Evolutionary conservation across 1,140 invertebrate genomes (phyloP).

Genomic region (Aphelinus certus): DNA sequence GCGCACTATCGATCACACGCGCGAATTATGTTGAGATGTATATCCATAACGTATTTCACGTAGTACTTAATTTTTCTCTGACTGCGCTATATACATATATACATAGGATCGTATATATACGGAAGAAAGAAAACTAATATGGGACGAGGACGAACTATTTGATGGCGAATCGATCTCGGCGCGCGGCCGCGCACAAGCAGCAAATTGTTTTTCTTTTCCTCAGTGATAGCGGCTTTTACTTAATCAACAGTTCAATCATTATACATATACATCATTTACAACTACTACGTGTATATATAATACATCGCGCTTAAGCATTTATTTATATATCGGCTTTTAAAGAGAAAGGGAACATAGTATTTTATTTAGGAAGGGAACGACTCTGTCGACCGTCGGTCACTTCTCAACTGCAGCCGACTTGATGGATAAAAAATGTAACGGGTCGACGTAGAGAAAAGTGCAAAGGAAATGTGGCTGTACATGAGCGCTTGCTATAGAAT

Average conservation of each 20-base stretch:
- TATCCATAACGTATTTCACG: slow-evolving; percentile 16
- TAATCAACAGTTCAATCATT: slow-evolving; percentile 49
- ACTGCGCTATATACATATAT: neutral
- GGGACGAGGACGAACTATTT: neutral
- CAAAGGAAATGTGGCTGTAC: too few species aligned
- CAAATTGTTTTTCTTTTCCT: slow-evolving; percentile 19
- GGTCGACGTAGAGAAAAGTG: too few species aligned
- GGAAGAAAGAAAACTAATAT: neutral
- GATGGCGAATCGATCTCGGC: slow-evolving; percentile 22
- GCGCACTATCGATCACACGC: slow-evolving; percentile 26
- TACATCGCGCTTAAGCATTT: slow-evolving; percentile 61
- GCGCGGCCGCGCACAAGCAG: slow-evolving; percentile 13
- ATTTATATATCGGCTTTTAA: slow-evolving; percentile 63
- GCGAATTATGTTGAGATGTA: slow-evolving; percentile 16
- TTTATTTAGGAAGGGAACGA: slow-evolving; percentile 57
- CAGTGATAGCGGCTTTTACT: slow-evolving; percentile 62
- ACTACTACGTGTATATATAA: slow-evolving; percentile 54
- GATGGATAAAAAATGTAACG: too few species aligned
- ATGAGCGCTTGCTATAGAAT: too few species aligned
- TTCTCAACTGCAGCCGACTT: slow-evolving; percentile 9
- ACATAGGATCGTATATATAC: too few species aligned
- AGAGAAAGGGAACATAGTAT: slow-evolving; percentile 59
- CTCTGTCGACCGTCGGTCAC: slow-evolving; percentile 19
- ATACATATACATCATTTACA: slow-evolving; percentile 12
- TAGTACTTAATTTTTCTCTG: slow-evolving; percentile 34